Evolutionary conservation across 2,797 vertebrate species (phyloP), one percentile per base, ranked within the genome.

Genomic region (Masticophis lateralis): DNA sequence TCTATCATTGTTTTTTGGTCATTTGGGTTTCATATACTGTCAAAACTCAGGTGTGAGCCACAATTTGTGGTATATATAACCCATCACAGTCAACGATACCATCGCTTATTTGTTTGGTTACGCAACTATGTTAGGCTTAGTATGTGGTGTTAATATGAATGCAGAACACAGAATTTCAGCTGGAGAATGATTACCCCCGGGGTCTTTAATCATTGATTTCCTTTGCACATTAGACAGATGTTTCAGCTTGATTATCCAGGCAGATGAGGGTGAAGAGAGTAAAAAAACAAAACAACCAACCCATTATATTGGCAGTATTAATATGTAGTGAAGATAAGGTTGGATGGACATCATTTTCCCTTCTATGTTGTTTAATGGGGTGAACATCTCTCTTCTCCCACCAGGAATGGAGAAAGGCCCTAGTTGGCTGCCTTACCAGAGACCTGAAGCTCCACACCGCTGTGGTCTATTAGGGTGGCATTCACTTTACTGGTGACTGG

Each of bases 381-480:
- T 1, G 2, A 57, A 14, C 27, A 47, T 7, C 47, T 3, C 0
- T 4, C 6, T 4, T 27, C 28, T 47, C 22, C 61, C 43, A 59
- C 11, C 0, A 12, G 1, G 37, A 7, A 6, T 0, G 3, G 90
- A 51, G 0, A 0, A 2, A 0, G 4, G 0, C 0, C 4, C 28
- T 20, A 27, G 0, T 0, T 0, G 0, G 13, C 10, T 2, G 37
- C 94, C 96, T 95, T 94, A 99, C 99, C 99, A 0, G 99, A 97
- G 93, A 99, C 97, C 96, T 98, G 99, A 27, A 99, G 98, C 94
- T 99, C 99, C 95, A 99, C 98, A 0, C 99, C 99, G 0, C 99
- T 99, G 98, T 99, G 99, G 97, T 99, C 99, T 20, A 99, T 98
- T 93, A 99, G 97, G n/a, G 99, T 99, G 95, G 98, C 99, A 0